Conservation (phyloP, 2,888 invertebrate genomes). For the Nebria salina region DNA sequence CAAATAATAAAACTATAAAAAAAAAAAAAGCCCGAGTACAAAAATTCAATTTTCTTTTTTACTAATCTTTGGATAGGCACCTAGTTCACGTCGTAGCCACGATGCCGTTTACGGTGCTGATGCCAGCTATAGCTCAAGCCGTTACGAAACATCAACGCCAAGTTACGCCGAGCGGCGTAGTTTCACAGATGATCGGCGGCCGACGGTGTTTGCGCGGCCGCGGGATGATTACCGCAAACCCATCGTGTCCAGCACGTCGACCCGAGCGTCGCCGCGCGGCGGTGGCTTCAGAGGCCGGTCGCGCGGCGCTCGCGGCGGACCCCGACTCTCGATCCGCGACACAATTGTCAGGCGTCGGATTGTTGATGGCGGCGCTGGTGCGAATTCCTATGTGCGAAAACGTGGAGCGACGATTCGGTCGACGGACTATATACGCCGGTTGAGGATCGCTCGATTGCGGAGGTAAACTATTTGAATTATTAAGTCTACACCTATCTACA, state of each 20-base stretch:
- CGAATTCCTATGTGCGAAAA: slow-evolving; percentile 66
- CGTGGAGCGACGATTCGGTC: slow-evolving; percentile 62
- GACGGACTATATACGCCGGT: slow-evolving; percentile 60
- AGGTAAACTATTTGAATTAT: slow-evolving; percentile 59
- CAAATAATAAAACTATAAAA: too few relatives aligned
- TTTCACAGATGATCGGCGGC: slow-evolving; percentile 63
- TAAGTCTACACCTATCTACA: slow-evolving; percentile 47
- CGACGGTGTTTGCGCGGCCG: slow-evolving; percentile 53
- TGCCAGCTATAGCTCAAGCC: slow-evolving; percentile 67
- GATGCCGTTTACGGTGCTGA: slow-evolving; percentile 63
- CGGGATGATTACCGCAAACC: slow-evolving; percentile 61
- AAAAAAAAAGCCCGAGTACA: too few relatives aligned
- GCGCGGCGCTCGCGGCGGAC: slow-evolving; percentile 62
- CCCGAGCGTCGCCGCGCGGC: slow-evolving; percentile 51
- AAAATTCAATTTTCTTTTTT: background rate
- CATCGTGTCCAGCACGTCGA: slow-evolving; percentile 54
- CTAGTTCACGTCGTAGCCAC: slow-evolving; percentile 58
- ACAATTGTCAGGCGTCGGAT: slow-evolving; percentile 67
- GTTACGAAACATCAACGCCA: slow-evolving; percentile 68
- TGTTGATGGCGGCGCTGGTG: slow-evolving; percentile 62
- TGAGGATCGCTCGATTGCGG: slow-evolving; percentile 62
- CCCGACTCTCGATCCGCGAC: slow-evolving; percentile 65
- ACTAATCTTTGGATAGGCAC: slow-evolving; percentile 55
- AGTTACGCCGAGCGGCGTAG: slow-evolving; percentile 67
- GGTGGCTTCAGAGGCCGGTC: slow-evolving; percentile 50